Base-by-base conservation (phyloP, 2,113 vertebrate species). In the Gyps fulvus region DNA sequence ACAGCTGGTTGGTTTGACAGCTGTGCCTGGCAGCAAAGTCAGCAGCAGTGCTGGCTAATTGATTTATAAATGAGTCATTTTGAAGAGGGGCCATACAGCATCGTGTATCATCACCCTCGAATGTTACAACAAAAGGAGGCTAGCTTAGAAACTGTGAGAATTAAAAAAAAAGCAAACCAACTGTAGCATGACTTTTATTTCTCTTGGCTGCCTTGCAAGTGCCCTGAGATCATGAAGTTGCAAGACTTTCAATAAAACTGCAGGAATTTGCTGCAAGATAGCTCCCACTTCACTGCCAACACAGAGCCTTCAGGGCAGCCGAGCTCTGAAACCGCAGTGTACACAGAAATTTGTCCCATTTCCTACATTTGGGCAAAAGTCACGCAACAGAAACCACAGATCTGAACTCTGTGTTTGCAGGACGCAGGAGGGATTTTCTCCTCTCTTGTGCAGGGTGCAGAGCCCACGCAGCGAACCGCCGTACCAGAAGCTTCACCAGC, bases 401-500 rank as follows among this genome's bases (percentile, higher is more conserved):
- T 7, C 76, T 5, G 7, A 62, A 9, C 31, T 8, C 52, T 25
- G 18, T 1, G 55, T 22, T 7, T 7, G 27, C 36, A n/a, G 72
- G 38, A 9, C 0, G 0, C 34, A 4, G 16, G 11, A 38, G 32
- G 49, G 69, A 9, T 78, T 23, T 31, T 40, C 23, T 66, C 69
- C 65, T 45, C 61, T 17, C 29, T 7, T 8, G 14, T 2, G 2
- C 19, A 13, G 74, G 54, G 69, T 11, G 50, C 43, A 21, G 50
- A 47, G n/a, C 58, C 23, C 9, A 6, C 0, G 0, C 85, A 63
- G 67, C 0, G 1, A 52, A 16, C 4, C 2, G 0, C 42, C 0
- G 2, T 4, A 31, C 13, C 22, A 49, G n/a, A 10, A 42, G 3
- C 59, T 29, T 58, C 19, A 4, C 32, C 43, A 25, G 32, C 27